These are phyloP conservation scores for Threskiornis aethiopicus DNA, from an alignment of 2,797 vertebrate species.

Conservation along the genomic window DNA sequence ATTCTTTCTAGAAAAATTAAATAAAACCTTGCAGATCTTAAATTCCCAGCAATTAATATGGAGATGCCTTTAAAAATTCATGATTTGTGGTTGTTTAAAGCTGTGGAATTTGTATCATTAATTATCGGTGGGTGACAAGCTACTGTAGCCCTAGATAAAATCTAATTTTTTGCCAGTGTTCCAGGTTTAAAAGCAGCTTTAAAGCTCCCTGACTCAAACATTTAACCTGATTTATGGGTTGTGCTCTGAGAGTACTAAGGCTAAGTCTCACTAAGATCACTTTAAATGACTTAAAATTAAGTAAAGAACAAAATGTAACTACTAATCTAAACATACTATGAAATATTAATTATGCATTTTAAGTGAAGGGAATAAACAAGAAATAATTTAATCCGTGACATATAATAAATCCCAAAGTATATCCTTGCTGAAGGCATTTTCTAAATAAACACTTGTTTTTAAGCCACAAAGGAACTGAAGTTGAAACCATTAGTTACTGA, in stretches of 20 bases:
- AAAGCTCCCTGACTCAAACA: conserved; percentile 52
- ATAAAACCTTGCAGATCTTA: neutral
- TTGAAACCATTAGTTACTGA: conserved; percentile 52
- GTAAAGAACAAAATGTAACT: conserved; percentile 62
- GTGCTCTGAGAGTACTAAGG: conserved; percentile 52
- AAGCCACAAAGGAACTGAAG: conserved; percentile 68
- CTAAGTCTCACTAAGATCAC: conserved; percentile 43
- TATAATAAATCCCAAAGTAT: conserved; percentile 68
- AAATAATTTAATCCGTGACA: conserved; percentile 73
- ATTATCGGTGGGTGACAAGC: conserved; percentile 13
- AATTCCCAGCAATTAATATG: neutral
- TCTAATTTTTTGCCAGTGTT: conserved; percentile 38
- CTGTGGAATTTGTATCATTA: neutral
- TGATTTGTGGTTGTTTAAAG: neutral
- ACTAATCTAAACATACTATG: conserved; percentile 64
- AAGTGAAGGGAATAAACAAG: conserved; percentile 68
- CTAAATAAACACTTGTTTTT: conserved; percentile 71
- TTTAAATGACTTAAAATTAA: conserved; percentile 73
- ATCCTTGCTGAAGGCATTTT: conserved; percentile 62
- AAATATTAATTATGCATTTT: conserved; percentile 76
- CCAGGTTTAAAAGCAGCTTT: conserved; percentile 58
- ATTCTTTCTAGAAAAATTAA: neutral
- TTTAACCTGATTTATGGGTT: conserved; percentile 74
- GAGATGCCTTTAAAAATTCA: neutral
- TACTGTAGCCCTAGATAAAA: conserved; percentile 31